phyloP scores from a whole-genome alignment of 2,113 vertebrate species.

The Camelus bactrianus region DNA sequence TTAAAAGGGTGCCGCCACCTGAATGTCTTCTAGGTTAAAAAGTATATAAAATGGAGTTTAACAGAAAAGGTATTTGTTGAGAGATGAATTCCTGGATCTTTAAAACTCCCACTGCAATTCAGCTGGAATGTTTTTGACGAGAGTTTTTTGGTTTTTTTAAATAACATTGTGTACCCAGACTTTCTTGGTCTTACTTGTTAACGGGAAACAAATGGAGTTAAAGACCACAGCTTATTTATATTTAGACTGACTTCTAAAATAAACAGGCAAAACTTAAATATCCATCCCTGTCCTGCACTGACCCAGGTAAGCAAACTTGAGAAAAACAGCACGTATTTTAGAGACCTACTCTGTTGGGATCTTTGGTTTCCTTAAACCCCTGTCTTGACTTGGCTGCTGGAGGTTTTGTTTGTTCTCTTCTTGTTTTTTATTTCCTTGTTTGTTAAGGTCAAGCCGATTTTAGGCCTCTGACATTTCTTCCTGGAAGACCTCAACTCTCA shows the following conservation, averaged over 20 bases:
- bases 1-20: background rate
- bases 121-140: background rate
- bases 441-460: background rate
- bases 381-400: background rate
- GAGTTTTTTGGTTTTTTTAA: background rate
- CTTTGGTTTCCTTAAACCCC: background rate
- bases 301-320: background rate
- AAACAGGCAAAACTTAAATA: background rate
- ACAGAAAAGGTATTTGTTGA: background rate
- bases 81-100: background rate
- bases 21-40: background rate
- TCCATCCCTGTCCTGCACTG: background rate
- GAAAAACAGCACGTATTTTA: background rate
- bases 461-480: background rate
- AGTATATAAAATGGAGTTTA: background rate
- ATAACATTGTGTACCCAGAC: background rate
- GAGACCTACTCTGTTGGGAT: background rate
- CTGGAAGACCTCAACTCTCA: background rate
- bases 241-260: background rate
- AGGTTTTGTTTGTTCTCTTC: background rate
- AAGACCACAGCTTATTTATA: background rate
- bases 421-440: background rate
- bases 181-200: constrained; percentile 1
- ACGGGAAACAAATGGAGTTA: background rate
- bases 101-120: background rate